Evolutionary conservation across 2,797 vertebrate genomes (phyloP).

Genomic region (Poeciliopsis paucimaculata): DNA sequence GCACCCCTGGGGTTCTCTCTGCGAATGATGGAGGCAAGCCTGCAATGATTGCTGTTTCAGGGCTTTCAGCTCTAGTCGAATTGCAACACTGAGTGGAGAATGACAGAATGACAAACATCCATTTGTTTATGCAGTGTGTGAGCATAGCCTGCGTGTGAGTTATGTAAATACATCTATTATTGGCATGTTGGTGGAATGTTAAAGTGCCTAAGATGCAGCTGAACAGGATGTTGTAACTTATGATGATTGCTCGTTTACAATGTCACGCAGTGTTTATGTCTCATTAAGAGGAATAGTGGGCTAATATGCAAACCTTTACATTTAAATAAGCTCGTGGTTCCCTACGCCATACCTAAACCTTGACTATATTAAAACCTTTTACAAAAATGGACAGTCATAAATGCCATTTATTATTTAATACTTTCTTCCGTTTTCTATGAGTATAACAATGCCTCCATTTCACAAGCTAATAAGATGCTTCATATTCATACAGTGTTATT

Average conservation of each 20-base stretch:
- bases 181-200: conserved; percentile 34
- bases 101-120: conserved; percentile 39
- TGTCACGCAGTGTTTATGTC: neutral
- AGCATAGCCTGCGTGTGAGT: conserved; percentile 12
- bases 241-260: neutral
- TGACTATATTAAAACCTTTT: neutral
- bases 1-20: conserved; percentile 51
- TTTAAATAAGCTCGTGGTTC: neutral
- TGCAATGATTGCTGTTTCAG: conserved; percentile 32
- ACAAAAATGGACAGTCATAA: neutral
- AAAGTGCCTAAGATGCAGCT: conserved; percentile 38
- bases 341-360: neutral
- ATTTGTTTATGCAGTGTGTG: conserved; percentile 45
- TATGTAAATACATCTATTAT: conserved; percentile 31
- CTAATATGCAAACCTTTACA: conserved; percentile 10
- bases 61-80: conserved; percentile 41
- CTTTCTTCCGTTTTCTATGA: neutral
- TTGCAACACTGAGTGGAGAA: conserved; percentile 34
- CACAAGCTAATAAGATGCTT: neutral
- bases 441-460: neutral
- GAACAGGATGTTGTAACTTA: conserved; percentile 13
- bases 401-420: neutral
- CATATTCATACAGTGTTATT: neutral
- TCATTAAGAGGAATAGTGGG: neutral
- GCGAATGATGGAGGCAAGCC: conserved; percentile 20